Percentiles rank a stretch among this genome's conserved stretches.
Evolutionary conservation across 2,888 invertebrate genomes (phyloP).

Genomic region (Campoletis raptor): DNA sequence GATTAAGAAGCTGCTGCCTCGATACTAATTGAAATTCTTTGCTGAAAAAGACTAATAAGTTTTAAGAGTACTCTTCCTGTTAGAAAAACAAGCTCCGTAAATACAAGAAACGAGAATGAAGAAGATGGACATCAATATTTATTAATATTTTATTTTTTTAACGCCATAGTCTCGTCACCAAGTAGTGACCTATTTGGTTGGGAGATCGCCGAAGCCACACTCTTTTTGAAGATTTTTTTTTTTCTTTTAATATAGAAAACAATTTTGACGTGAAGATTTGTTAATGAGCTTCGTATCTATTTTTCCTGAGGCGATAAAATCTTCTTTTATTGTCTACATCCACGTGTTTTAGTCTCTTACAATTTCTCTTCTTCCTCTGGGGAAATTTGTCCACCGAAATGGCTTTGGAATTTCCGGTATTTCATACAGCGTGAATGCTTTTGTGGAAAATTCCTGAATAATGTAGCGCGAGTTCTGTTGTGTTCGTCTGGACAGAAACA

Average conservation of each 20-base stretch:
- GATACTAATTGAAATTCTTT: conserved; percentile 40
- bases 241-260: not conserved
- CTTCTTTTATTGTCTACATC: not conserved
- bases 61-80: not conserved
- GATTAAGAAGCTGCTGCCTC: conserved; percentile 2
- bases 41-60: conserved; percentile 5
- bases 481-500: not conserved
- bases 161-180: too few species aligned
- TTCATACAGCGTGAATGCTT: conserved; percentile 15
- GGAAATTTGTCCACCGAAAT: conserved; percentile 20
- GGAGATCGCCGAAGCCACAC: too few species aligned
- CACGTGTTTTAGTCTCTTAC: not conserved
- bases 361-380: not conserved
- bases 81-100: not conserved
- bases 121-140: not conserved
- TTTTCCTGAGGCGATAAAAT: not conserved
- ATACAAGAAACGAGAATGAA: not conserved
- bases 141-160: not conserved
- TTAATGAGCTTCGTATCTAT: not conserved
- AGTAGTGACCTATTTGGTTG: too few species aligned
- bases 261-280: not conserved
- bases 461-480: not conserved
- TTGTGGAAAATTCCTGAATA: conserved; percentile 38
- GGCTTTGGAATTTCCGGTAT: conserved; percentile 30
- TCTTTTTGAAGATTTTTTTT: not conserved